A percentile compares a stretch with the other conserved stretches of the same genome.
Conservation (phyloP, 2,888 invertebrate genomes). For the Thera obeliscata region DNA sequence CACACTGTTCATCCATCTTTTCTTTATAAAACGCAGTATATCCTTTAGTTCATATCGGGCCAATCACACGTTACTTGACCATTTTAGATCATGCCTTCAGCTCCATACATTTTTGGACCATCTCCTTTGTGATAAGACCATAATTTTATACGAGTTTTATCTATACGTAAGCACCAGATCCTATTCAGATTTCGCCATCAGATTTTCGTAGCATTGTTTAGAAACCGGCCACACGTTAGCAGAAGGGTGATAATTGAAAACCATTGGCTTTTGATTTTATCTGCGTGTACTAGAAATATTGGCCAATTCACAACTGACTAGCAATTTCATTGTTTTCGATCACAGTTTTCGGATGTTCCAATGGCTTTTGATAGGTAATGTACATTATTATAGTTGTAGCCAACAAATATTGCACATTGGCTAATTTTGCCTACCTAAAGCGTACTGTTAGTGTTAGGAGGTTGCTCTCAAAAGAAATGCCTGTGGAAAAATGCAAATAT, state of each 20-base stretch:
- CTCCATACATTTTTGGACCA: no score
- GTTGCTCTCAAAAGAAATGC: no score
- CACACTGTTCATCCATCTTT: no score
- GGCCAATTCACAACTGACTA: slow-evolving; percentile 31
- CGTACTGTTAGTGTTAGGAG: no score
- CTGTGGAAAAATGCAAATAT: no score
- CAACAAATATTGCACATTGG: no score
- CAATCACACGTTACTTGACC: no score
- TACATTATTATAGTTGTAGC: no score
- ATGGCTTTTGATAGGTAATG: background rate
- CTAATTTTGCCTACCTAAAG: no score
- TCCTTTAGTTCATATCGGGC: no score
- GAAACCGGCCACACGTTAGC: slow-evolving; percentile 63
- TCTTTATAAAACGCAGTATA: no score
- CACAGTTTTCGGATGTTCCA: background rate
- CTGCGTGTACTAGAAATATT: slow-evolving; percentile 35
- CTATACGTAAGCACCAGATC: background rate
- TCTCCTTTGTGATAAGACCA: background rate
- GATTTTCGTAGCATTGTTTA: slow-evolving; percentile 64
- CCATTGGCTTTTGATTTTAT: slow-evolving; percentile 54
- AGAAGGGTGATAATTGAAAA: slow-evolving; percentile 70
- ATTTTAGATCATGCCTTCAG: no score
- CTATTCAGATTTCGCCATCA: slow-evolving; percentile 28
- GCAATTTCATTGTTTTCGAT: slow-evolving; percentile 38
- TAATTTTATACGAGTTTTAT: background rate